Conservation (phyloP, 2,888 invertebrate species). For the Orthonychiurus folsomi region DNA sequence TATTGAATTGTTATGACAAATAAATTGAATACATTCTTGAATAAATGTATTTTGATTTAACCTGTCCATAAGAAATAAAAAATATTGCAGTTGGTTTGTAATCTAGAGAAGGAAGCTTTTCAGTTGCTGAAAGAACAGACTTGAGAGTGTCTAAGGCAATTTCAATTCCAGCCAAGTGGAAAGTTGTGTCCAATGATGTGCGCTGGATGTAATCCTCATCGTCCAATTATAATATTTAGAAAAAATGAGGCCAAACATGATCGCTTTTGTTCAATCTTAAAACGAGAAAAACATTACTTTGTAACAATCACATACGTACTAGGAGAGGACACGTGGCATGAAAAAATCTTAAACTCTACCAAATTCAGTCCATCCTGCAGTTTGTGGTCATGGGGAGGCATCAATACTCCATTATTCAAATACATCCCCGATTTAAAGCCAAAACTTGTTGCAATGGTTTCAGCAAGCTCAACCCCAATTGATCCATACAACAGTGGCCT, state of each 20-base stretch:
- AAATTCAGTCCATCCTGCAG: no score
- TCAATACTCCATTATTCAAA: constrained; percentile 45
- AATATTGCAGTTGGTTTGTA: constrained; percentile 49
- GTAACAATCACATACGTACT: no score
- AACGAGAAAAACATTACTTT: constrained; percentile 4
- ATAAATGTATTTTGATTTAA: constrained; percentile 39
- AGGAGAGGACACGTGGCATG: background rate
- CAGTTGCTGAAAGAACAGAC: constrained; percentile 18
- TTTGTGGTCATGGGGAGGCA: constrained; percentile 44
- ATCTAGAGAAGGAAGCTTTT: constrained; percentile 45
- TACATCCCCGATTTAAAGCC: constrained; percentile 46
- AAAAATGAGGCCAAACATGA: constrained; percentile 36
- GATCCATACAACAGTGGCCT: constrained; percentile 49
- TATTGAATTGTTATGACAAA: constrained; percentile 10
- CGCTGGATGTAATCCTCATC: constrained; percentile 36
- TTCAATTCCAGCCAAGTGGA: constrained; percentile 38
- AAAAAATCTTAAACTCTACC: no score
- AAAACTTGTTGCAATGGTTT: constrained; percentile 47
- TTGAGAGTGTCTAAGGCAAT: constrained; percentile 29
- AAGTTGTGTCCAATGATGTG: constrained; percentile 36
- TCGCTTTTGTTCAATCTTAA: constrained; percentile 30
- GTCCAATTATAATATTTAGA: constrained; percentile 32
- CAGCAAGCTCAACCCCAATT: constrained; percentile 44
- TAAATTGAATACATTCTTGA: no score
- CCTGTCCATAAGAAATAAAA: constrained; percentile 52